These are phyloP conservation scores for Andrena flavipes DNA, from an alignment of 2,888 invertebrate genomes.

Conservation along the genomic window DNA sequence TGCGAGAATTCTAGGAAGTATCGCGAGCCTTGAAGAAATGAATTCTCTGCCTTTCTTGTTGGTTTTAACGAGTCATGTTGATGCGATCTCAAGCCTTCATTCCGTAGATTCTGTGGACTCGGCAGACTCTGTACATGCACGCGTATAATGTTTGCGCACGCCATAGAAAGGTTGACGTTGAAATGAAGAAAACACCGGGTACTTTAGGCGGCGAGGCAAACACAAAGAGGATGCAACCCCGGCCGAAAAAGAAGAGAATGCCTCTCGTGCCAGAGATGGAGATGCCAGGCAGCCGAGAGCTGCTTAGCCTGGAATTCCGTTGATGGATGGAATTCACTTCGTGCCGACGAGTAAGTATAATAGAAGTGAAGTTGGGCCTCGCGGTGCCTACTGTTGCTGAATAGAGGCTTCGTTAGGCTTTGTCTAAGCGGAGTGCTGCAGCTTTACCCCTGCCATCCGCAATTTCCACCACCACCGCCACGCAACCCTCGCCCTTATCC, in stretches of 20 bases:
- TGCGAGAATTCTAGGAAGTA: background rate
- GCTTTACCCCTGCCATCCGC: conserved; percentile 64
- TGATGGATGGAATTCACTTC: conserved; percentile 75
- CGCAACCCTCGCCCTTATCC: conserved; percentile 53
- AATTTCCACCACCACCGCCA: conserved; percentile 41
- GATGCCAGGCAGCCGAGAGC: conserved; percentile 58
- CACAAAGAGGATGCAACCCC: conserved; percentile 57
- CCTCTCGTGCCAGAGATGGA: conserved; percentile 55
- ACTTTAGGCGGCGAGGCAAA: conserved; percentile 45
- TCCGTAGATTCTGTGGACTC: too few relatives aligned
- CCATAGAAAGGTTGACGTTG: background rate
- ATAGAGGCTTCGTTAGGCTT: conserved; percentile 79
- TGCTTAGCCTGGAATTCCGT: conserved; percentile 71
- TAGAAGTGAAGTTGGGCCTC: conserved; percentile 75
- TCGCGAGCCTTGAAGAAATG: too few relatives aligned
- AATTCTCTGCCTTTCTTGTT: background rate
- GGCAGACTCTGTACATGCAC: too few relatives aligned
- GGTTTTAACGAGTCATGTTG: background rate
- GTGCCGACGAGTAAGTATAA: conserved; percentile 73
- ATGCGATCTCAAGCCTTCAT: background rate
- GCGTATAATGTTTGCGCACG: background rate
- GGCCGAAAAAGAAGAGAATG: conserved; percentile 57
- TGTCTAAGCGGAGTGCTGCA: conserved; percentile 73
- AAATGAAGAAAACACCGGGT: conserved; percentile 25
- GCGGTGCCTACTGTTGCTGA: conserved; percentile 76